These are phyloP conservation scores for Aphis gossypii DNA, from an alignment of 1,140 invertebrate genomes.

Conservation along the genomic window DNA sequence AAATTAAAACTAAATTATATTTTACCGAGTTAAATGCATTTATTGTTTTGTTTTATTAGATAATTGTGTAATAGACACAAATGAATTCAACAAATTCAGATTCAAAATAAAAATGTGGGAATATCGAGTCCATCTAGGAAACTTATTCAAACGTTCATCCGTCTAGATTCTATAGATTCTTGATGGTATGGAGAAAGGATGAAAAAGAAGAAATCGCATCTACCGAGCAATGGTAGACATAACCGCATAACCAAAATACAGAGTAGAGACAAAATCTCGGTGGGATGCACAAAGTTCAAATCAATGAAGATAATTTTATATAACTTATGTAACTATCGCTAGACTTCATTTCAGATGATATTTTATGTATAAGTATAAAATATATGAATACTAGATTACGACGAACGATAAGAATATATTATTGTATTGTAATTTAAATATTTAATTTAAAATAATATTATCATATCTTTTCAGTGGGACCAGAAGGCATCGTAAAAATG, in stretches of 20 bases:
- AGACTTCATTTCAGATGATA: background rate
- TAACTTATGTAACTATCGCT: background rate
- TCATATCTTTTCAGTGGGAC: background rate
- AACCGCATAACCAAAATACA: background rate
- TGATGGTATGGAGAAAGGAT: background rate
- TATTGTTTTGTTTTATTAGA: background rate
- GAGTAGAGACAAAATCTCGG: background rate
- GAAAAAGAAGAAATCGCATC: background rate
- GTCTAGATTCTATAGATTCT: background rate
- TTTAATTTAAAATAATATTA: background rate
- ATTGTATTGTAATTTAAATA: constrained; percentile 1
- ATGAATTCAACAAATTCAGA: background rate
- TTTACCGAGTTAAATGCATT: background rate
- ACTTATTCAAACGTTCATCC: background rate
- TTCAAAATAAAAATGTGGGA: background rate
- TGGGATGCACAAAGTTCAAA: background rate
- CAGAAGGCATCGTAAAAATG: background rate
- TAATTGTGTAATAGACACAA: no score
- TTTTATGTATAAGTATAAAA: background rate
- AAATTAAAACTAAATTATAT: no score
- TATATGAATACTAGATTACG: background rate
- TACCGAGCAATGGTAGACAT: background rate
- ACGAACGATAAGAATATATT: background rate
- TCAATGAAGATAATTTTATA: background rate
- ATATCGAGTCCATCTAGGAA: background rate